phyloP scores from a whole-genome alignment of 2,888 invertebrate species.

The Trilocha varians region DNA sequence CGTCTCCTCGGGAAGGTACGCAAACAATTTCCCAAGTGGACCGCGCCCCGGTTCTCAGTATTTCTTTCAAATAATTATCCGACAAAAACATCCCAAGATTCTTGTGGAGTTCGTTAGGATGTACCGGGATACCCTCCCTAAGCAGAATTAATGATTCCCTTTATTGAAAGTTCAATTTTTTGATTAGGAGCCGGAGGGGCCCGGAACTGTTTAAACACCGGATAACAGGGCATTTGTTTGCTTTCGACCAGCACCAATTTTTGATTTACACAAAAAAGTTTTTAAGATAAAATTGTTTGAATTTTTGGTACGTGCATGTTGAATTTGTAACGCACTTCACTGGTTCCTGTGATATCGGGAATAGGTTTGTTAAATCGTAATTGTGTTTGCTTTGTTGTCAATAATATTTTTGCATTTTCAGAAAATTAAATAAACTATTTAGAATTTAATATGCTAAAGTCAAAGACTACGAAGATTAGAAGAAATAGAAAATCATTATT shows the following conservation, averaged over 20 bases:
- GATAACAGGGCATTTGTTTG: conserved; percentile 66
- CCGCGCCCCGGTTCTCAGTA: conserved; percentile 36
- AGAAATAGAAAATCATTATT: no score
- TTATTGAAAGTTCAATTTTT: conserved; percentile 83
- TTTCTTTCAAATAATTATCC: conserved; percentile 57
- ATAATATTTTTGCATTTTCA: no score
- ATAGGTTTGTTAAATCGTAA: no score
- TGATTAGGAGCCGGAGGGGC: conserved; percentile 69
- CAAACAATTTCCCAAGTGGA: conserved; percentile 43
- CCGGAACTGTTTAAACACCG: conserved; percentile 61
- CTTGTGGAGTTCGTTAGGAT: conserved; percentile 58
- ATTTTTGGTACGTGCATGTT: not conserved
- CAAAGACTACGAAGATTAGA: no score
- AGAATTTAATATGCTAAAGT: no score
- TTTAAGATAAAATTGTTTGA: not conserved
- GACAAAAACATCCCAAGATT: conserved; percentile 64
- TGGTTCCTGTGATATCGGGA: no score
- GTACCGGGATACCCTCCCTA: conserved; percentile 45
- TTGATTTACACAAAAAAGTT: conserved; percentile 1
- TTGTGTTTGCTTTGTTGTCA: no score
- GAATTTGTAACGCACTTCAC: no score
- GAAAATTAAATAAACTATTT: no score
- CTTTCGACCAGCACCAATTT: conserved; percentile 62
- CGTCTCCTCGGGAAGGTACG: conserved; percentile 20
- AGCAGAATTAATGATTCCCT: conserved; percentile 79